Percentiles rank a stretch among this genome's conserved stretches.
Conservation (phyloP, 2,113 vertebrate genomes). For the Tamias sibiricus region DNA sequence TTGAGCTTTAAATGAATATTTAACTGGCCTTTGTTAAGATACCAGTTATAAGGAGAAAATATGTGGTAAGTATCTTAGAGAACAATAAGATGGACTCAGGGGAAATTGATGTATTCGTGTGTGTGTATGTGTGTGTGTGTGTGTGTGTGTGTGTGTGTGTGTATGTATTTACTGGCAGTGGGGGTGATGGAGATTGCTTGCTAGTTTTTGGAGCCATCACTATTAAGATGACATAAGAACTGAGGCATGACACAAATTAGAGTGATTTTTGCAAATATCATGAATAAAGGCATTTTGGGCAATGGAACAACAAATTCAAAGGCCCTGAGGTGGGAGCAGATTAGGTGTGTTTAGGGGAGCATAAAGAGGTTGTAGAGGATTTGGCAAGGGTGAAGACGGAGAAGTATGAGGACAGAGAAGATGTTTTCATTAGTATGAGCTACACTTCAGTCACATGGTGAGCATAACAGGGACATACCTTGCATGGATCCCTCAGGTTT, state of each 20-base stretch:
- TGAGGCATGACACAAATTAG: background rate
- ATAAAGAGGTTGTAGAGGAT: background rate
- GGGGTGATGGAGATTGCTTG: background rate
- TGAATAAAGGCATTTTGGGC: background rate
- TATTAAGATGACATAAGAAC: background rate
- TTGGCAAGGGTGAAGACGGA: background rate
- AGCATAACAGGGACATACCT: background rate
- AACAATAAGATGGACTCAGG: background rate
- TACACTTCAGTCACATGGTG: background rate
- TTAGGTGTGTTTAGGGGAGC: background rate
- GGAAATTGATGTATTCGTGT: background rate
- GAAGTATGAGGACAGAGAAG: background rate
- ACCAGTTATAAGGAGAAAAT: background rate
- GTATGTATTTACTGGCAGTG: background rate
- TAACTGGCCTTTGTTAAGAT: background rate
- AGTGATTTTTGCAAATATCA: background rate
- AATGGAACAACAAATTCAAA: background rate
- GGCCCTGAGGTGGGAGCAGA: rapidly evolving
- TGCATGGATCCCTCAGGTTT: background rate
- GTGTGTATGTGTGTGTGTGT: background rate
- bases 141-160: background rate
- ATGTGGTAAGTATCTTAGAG: background rate
- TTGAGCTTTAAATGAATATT: background rate
- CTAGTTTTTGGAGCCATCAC: background rate
- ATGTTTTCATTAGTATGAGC: background rate